A percentile compares a stretch with the other conserved stretches of the same genome.
Evolutionary conservation across 2,797 vertebrate genomes (phyloP).

Genomic region (Poecile montanus): DNA sequence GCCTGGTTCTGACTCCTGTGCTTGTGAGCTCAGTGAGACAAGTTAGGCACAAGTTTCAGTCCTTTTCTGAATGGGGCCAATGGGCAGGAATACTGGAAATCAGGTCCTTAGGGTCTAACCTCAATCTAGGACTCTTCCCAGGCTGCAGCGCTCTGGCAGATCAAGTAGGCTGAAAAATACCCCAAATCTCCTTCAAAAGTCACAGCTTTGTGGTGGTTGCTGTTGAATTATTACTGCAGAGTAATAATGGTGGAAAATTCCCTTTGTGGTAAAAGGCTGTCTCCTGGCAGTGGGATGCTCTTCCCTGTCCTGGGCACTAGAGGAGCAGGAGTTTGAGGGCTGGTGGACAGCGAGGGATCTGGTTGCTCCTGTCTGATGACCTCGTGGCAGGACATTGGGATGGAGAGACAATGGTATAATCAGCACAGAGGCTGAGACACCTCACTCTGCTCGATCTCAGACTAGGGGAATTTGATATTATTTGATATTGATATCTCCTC

Average conservation of each 20-base stretch:
- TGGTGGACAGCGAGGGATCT: accelerated
- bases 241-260: background rate
- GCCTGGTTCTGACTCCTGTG: background rate
- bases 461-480: background rate
- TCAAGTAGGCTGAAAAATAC: background rate
- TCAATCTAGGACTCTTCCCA: slow-evolving; percentile 6
- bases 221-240: background rate
- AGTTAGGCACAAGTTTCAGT: background rate
- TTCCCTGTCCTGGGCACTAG: background rate
- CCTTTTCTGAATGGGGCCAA: background rate
- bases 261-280: accelerated
- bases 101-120: background rate
- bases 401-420: background rate
- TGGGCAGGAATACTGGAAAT: background rate
- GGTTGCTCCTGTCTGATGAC: background rate
- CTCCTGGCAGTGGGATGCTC: background rate
- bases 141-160: background rate
- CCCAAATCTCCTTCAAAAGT: slow-evolving; percentile 2
- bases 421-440: background rate
- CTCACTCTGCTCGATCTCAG: background rate
- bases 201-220: background rate
- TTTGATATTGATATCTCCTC: background rate
- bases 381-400: background rate
- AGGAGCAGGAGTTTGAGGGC: background rate
- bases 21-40: background rate